Percentiles rank a stretch among this genome's conserved stretches.
phyloP scores from a whole-genome alignment of 2,888 invertebrate species.

The Agriopis aurantiaria region DNA sequence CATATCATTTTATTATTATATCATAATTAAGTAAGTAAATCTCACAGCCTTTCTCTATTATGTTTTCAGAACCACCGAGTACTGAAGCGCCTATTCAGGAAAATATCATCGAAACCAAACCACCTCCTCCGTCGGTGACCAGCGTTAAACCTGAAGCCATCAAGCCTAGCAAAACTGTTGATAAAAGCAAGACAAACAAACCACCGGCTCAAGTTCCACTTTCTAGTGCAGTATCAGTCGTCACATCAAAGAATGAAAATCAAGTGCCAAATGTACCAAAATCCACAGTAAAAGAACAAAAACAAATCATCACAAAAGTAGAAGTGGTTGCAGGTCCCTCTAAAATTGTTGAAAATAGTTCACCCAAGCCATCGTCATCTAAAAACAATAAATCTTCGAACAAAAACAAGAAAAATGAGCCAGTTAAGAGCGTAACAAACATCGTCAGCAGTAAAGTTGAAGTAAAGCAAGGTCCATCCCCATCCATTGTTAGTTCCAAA shows the following conservation, averaged over 20 bases:
- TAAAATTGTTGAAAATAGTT: slow-evolving; percentile 73
- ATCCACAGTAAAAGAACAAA: slow-evolving; percentile 78
- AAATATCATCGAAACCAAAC: slow-evolving; percentile 82
- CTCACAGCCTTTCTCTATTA: slow-evolving; percentile 23
- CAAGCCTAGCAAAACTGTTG: slow-evolving; percentile 77
- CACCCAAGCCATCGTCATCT: slow-evolving; percentile 61
- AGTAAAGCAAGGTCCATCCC: slow-evolving; percentile 76
- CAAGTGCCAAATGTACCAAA: slow-evolving; percentile 75
- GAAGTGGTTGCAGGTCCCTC: slow-evolving; percentile 86
- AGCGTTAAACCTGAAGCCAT: slow-evolving; percentile 77
- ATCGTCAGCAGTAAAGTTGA: slow-evolving; percentile 81
- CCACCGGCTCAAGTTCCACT: slow-evolving; percentile 67
- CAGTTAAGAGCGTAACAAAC: slow-evolving; percentile 72
- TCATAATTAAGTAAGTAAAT: slow-evolving; percentile 4
- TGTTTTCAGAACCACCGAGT: slow-evolving; percentile 75
- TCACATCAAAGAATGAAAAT: slow-evolving; percentile 80
- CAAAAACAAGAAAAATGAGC: slow-evolving; percentile 70
- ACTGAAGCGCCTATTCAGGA: slow-evolving; percentile 78
- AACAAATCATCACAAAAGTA: slow-evolving; percentile 82
- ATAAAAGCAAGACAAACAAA: slow-evolving; percentile 75
- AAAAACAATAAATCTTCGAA: slow-evolving; percentile 67
- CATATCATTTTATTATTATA: no score
- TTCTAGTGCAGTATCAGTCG: slow-evolving; percentile 76
- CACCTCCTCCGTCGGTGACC: slow-evolving; percentile 71
- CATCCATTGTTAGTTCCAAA: slow-evolving; percentile 70